phyloP scores from a whole-genome alignment of 2,113 vertebrate species.

The Argyrosomus japonicus region DNA sequence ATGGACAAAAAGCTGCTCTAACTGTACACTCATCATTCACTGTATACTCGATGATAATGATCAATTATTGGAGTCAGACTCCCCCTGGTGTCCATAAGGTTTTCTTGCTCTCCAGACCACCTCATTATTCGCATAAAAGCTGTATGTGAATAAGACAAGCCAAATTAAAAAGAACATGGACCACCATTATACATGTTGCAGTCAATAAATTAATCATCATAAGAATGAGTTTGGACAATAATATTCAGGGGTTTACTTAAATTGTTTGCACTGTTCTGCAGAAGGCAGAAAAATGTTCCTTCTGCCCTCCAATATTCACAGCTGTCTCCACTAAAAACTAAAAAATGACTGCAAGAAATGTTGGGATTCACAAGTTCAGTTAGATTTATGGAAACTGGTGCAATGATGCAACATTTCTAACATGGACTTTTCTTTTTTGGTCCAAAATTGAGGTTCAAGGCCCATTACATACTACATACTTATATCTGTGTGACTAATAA shows the following conservation, averaged over 20 bases:
- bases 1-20: background rate
- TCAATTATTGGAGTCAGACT: background rate
- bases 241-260: background rate
- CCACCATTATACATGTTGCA: background rate
- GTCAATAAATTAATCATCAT: background rate
- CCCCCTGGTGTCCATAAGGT: constrained; percentile 11
- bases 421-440: background rate
- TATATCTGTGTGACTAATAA: background rate
- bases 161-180: background rate
- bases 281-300: background rate
- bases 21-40: background rate
- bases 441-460: too few relatives aligned
- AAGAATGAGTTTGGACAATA: background rate
- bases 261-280: background rate
- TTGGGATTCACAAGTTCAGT: background rate
- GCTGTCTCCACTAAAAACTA: background rate
- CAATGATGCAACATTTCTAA: background rate
- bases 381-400: background rate
- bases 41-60: background rate
- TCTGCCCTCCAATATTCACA: background rate
- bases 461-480: too few relatives aligned
- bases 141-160: background rate
- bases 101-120: background rate
- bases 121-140: background rate
- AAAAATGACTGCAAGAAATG: too few relatives aligned